Percentiles rank a stretch among this genome's conserved stretches.
phyloP scores from a whole-genome alignment of 2,797 vertebrate species.

The Eulemur rubriventer region DNA sequence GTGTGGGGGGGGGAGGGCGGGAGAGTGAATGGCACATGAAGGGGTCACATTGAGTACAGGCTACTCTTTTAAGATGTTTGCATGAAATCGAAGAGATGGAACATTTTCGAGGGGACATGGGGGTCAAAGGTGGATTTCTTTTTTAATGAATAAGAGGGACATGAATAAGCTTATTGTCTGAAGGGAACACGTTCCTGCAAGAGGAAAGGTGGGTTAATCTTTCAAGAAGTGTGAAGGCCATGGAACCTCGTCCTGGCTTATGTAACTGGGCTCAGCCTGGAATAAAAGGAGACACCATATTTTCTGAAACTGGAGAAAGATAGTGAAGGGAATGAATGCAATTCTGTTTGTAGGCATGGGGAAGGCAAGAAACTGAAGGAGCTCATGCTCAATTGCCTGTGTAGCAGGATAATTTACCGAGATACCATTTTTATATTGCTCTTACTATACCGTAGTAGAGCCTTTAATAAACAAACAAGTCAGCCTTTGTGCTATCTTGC shows the following conservation, averaged over 20 bases:
- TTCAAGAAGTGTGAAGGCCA: neutral
- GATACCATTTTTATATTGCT: neutral
- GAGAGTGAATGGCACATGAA: neutral
- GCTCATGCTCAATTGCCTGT: neutral
- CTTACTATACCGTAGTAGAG: neutral
- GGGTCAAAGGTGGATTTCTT: neutral
- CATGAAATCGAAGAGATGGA: neutral
- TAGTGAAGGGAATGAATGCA: neutral
- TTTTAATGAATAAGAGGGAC: neutral
- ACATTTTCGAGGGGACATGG: neutral
- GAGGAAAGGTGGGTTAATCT: neutral
- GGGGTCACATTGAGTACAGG: neutral
- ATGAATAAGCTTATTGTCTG: neutral
- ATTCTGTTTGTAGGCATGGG: neutral
- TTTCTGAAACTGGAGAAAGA: neutral
- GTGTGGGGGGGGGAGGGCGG: too few relatives aligned
- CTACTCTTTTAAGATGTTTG: neutral
- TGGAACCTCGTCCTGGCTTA: neutral
- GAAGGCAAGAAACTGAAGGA: neutral
- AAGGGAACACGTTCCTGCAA: neutral
- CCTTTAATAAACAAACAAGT: neutral
- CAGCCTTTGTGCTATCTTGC: neutral
- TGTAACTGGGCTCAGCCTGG: neutral
- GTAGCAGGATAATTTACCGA: neutral
- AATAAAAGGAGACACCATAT: neutral